Evolutionary conservation across 2,113 vertebrate genomes (phyloP), one percentile per base, ranked within the genome.

Genomic region (Mesitornis unicolor): DNA sequence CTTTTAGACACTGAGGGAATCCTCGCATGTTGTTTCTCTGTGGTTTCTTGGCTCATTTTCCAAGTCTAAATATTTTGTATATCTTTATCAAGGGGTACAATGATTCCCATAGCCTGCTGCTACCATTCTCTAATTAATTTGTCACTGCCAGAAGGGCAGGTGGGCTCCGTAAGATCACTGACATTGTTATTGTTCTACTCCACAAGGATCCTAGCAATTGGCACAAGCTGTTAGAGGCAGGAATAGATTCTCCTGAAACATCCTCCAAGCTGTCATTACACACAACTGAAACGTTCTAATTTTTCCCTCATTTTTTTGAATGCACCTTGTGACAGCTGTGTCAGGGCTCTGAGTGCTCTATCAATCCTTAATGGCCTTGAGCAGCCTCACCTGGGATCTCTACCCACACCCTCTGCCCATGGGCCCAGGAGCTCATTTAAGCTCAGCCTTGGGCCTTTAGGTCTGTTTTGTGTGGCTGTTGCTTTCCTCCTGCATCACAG

Each of bases 361-460:
- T 31, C 24, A 68, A 40, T 10, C 11, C 9, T 43, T 35, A 40
- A 38, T 0, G 6, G 24, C 38, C 31, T 71, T 38, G 17, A 90
- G 7, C 35, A 65, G 83, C 79, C 36, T 77, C 74, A 67, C 51
- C 69, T 63, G 69, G 29, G 6, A 3, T 31, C 26, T 50, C 36
- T 64, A 67, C 47, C 28, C 84, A 14, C 59, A 35, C 60, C 42
- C n/a, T 47, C 60, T 11, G 3, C 38, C 26, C 3, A 2, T 17
- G 22, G 28, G 28, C 6, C 31, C 60, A 64, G 43, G 22, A 38
- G 35, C 40, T 38, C 7, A 51, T 61, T 90, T 76, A 80, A 87
- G 29, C 51, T 36, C 42, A 73, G 53, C 57, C 7, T 0, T 1
- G 57, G 9, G 4, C 0, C 2, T 4, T 7, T 1, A 61, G 4